Base-by-base conservation (phyloP, 2,888 invertebrate species). In the Periphyllus acericola region DNA sequence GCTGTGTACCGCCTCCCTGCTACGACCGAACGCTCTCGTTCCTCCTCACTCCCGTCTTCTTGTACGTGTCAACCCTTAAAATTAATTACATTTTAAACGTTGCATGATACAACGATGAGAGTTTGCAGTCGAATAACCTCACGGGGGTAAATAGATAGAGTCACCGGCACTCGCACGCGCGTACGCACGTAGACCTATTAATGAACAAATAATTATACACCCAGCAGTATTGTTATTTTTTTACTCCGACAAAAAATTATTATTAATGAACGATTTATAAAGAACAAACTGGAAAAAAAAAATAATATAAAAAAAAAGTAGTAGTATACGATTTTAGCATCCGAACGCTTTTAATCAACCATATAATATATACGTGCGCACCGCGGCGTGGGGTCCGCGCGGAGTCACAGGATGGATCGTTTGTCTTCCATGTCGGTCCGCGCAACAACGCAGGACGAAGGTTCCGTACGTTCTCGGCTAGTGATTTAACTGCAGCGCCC, bases 31-130 rank as follows among this genome's bases (percentile, higher is more conserved):
- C n/a, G 32, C 9, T n/a, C 66, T 14, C 11, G 11, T 46, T 46
- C 66, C 46, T 40, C 36, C 17, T 36, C 66, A 3, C 36, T 46
- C 40, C 21, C 81, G 29, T 21, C 40, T 9, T 52, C 34, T 52
- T 32, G 11, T 36, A 21, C 11, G 78, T 36, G 83, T 40, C 83
- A 29, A 83, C 83, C 74, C 55, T 75, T 75, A 17, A 75, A 83
- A 83, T 75, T 83, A 83, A 83, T 83, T 83, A 75, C 83, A 40
- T 83, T 83, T 83, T 83, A 83, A 83, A 83, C 75, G 55, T n/a
- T 8, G 72, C 8, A n/a, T 32, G 55, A 83, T n/a, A 34, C 19
- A 36, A 34, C 74, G 72, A n/a, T n/a, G 66, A 46, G 21, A 68
- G 66, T 9, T 29, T 9, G 32, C 17, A 21, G 60, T 25, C 46